A percentile compares a stretch with the other conserved stretches of the same genome.
These are phyloP conservation scores for Catalaphyllia jardinei DNA, from an alignment of 64 coral and sea anemone genomes.

Conservation along the genomic window DNA sequence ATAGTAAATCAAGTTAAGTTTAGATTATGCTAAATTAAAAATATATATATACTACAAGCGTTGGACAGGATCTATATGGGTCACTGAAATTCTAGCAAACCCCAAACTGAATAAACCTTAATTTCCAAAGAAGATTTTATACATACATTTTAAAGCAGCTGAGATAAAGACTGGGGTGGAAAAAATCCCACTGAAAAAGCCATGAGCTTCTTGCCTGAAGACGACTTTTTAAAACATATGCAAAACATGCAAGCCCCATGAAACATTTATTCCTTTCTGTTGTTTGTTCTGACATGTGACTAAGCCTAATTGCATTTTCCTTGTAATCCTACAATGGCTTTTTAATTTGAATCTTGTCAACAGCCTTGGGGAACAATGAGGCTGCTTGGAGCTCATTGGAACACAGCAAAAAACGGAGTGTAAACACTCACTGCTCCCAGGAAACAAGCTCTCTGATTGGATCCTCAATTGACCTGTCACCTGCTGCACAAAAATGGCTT, in stretches of 20 bases:
- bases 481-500: slow-evolving; percentile 41
- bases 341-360: slow-evolving; percentile 80
- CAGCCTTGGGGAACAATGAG: slow-evolving; percentile 59
- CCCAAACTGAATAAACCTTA: not conserved
- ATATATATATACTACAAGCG: slow-evolving; percentile 55
- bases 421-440: slow-evolving; percentile 26
- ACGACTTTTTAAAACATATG: slow-evolving; percentile 71
- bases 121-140: slow-evolving; percentile 12
- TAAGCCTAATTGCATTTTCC: slow-evolving; percentile 65
- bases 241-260: slow-evolving; percentile 79
- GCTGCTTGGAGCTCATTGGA: slow-evolving; percentile 45
- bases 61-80: not conserved
- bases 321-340: slow-evolving; percentile 63
- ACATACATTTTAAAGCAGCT: slow-evolving; percentile 22
- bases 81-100: not conserved
- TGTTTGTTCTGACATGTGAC: slow-evolving; percentile 79
- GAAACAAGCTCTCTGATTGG: slow-evolving; percentile 44
- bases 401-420: slow-evolving; percentile 40
- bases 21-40: slow-evolving; percentile 72
- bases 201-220: slow-evolving; percentile 43
- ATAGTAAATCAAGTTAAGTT: slow-evolving; percentile 55
- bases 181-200: slow-evolving; percentile 34
- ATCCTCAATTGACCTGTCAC: slow-evolving; percentile 36
- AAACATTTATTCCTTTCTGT: slow-evolving; percentile 77
- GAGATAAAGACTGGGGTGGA: not conserved